Evolutionary conservation across 2,113 vertebrate genomes (phyloP).

Genomic region (Dermatemys mawii): DNA sequence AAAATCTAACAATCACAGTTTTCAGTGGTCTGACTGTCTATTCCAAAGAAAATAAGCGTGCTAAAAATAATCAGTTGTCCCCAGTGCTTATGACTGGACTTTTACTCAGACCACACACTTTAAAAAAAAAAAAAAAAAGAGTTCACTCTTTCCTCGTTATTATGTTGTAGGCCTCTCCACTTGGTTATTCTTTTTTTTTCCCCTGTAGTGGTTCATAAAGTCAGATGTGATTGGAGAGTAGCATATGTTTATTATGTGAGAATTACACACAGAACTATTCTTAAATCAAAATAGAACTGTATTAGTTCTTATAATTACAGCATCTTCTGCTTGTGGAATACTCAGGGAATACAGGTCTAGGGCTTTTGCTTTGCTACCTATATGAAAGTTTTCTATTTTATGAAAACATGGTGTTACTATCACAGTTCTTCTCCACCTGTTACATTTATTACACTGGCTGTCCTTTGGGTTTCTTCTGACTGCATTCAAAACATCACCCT

Average conservation of each 20-base stretch:
- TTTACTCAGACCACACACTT: neutral
- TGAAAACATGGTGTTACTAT: conserved; percentile 64
- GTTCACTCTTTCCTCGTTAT: neutral
- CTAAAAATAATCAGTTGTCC: conserved; percentile 29
- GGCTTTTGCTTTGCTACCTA: neutral
- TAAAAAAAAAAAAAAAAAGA: neutral
- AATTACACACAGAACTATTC: conserved; percentile 23
- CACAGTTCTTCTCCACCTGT: conserved; percentile 41
- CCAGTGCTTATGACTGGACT: neutral
- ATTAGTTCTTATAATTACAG: neutral
- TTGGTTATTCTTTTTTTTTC: neutral
- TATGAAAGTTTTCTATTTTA: conserved; percentile 44
- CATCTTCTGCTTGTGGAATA: neutral
- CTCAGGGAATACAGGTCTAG: neutral
- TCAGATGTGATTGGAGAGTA: neutral
- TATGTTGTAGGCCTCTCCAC: neutral
- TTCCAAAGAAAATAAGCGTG: neutral
- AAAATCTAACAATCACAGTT: neutral
- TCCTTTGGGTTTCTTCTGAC: conserved; percentile 36
- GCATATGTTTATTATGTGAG: conserved; percentile 8
- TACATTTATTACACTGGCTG: conserved; percentile 46
- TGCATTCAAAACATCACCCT: neutral
- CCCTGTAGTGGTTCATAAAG: neutral
- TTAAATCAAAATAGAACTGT: conserved; percentile 10
- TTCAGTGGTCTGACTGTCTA: neutral